A percentile compares a stretch with the other conserved stretches of the same genome.
Conservation (phyloP, 2,113 vertebrate species). For the Bambusicola thoracicus region DNA sequence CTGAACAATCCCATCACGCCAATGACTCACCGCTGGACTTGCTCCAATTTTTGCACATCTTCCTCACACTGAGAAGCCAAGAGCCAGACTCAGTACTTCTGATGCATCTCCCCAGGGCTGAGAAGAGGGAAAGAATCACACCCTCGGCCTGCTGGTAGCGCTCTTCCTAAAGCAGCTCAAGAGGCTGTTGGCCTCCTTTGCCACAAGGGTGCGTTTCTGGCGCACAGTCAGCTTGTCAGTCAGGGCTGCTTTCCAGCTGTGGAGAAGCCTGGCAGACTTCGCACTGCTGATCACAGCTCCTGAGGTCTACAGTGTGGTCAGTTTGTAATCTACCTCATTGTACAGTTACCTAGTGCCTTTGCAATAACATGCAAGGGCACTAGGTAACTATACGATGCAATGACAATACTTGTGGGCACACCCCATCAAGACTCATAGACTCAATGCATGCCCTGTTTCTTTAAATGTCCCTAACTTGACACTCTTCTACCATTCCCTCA, state of each 20-base stretch:
- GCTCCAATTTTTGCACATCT: not conserved
- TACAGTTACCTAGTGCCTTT: not conserved
- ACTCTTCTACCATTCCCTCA: not conserved
- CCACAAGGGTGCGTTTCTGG: not conserved
- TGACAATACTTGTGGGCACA: not conserved
- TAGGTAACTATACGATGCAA: too few species aligned
- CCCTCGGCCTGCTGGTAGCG: not conserved
- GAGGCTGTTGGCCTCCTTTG: not conserved
- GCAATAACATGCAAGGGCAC: too few species aligned
- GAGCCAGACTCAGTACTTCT: not conserved
- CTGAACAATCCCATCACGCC: not conserved
- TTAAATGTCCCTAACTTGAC: not conserved
- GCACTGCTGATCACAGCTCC: not conserved
- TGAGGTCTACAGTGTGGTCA: not conserved
- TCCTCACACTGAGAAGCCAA: not conserved
- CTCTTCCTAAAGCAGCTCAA: not conserved
- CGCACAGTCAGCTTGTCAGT: not conserved
- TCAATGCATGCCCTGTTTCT: not conserved
- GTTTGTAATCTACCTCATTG: not conserved
- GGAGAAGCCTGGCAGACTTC: not conserved
- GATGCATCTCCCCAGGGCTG: not conserved
- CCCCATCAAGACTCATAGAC: not conserved
- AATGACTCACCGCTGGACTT: not conserved
- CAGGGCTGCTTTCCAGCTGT: not conserved
- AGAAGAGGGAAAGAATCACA: not conserved